phyloP scores from a whole-genome alignment of 1,140 invertebrate genomes.

The Oppia nitens region DNA sequence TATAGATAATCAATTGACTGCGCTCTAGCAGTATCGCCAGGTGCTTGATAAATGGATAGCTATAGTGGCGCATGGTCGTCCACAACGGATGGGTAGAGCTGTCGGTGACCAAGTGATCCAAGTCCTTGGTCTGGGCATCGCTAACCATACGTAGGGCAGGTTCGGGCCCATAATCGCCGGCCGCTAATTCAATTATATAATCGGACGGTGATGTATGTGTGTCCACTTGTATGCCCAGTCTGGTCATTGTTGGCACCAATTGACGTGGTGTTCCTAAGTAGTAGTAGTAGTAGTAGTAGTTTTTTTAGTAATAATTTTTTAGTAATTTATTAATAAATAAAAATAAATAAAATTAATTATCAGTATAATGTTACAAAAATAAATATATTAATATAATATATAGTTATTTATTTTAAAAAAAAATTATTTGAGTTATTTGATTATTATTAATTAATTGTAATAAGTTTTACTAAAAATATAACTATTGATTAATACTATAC shows the following conservation, averaged over 20 bases:
- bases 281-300: too few relatives aligned
- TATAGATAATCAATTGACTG: not conserved
- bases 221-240: not conserved
- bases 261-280: slow-evolving; percentile 5
- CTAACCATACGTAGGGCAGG: not conserved
- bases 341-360: too few relatives aligned
- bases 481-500: too few relatives aligned
- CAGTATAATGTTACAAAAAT: too few relatives aligned
- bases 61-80: not conserved
- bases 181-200: slow-evolving; percentile 14
- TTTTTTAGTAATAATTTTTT: too few relatives aligned
- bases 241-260: not conserved
- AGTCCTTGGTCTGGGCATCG: not conserved
- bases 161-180: slow-evolving; percentile 10
- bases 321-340: too few relatives aligned
- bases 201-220: slow-evolving; percentile 13
- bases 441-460: too few relatives aligned
- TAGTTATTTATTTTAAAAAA: too few relatives aligned
- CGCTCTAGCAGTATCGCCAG: slow-evolving; percentile 4
- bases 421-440: too few relatives aligned
- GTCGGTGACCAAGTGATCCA: not conserved
- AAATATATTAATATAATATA: too few relatives aligned
- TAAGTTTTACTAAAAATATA: too few relatives aligned
- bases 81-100: not conserved
- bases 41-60: slow-evolving; percentile 1